A percentile compares a stretch with the other conserved stretches of the same genome.
Conservation (phyloP, 2,888 invertebrate species). For the Pollenia angustigena region DNA sequence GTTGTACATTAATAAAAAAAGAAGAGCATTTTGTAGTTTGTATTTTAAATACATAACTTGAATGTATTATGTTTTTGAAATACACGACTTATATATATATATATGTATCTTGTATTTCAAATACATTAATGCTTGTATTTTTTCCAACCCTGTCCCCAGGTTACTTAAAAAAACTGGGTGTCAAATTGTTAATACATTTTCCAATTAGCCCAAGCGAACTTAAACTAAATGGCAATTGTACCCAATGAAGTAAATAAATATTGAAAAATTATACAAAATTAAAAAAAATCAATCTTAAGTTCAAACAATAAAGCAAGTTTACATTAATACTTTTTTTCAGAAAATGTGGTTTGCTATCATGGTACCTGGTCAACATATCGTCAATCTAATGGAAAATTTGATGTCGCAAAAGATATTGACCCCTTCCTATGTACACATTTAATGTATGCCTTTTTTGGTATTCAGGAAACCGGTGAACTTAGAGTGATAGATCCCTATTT, state of each 20-base stretch:
- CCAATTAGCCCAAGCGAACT: no score
- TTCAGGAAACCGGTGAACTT: conserved; percentile 85
- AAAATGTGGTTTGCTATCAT: conserved; percentile 89
- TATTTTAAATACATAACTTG: no score
- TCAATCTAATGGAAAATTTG: conserved; percentile 87
- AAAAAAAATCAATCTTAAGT: background rate
- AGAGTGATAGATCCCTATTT: conserved; percentile 86
- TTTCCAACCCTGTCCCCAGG: no score
- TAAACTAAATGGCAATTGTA: no score
- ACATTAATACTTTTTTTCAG: conserved; percentile 81
- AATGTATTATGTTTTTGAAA: no score
- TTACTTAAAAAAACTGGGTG: no score
- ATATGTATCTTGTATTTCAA: no score
- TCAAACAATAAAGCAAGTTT: background rate
- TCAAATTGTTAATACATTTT: no score
- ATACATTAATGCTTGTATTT: no score
- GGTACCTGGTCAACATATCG: conserved; percentile 92
- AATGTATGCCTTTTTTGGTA: conserved; percentile 90
- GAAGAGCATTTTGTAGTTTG: no score
- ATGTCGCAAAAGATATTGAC: conserved; percentile 87
- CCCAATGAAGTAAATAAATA: background rate
- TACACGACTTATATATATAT: no score
- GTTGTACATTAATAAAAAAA: no score
- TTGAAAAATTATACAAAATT: background rate
- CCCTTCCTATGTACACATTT: conserved; percentile 90